A percentile compares a stretch with the other conserved stretches of the same genome.
Evolutionary conservation across 1,140 invertebrate species (phyloP).

Genomic region (Kradibia gibbosae): DNA sequence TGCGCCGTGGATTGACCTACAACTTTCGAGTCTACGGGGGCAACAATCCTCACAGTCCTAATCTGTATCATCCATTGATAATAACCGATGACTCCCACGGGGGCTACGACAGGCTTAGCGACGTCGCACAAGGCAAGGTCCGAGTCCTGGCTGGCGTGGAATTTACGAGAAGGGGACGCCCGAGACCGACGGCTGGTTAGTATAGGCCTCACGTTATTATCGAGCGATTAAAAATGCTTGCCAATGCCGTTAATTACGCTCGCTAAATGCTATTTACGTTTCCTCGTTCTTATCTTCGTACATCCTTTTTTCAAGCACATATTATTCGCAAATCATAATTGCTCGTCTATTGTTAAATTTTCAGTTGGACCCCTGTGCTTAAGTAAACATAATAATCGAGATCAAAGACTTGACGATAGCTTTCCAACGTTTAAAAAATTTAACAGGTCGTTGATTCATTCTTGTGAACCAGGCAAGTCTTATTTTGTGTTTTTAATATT

Average conservation of each 20-base stretch:
- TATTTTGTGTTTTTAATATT: conserved; percentile 18
- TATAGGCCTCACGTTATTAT: background rate
- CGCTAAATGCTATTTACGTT: no score
- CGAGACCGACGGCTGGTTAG: conserved; percentile 81
- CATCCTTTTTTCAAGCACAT: no score
- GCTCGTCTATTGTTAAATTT: conserved; percentile 47
- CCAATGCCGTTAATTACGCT: no score
- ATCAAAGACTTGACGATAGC: conserved; percentile 85
- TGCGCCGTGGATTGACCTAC: conserved; percentile 89
- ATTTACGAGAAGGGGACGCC: conserved; percentile 84
- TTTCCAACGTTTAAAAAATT: conserved; percentile 87
- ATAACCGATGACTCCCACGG: conserved; percentile 90
- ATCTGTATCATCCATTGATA: conserved; percentile 93
- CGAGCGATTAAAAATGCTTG: no score
- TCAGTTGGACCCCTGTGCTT: conserved; percentile 85
- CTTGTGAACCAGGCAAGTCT: conserved; percentile 77
- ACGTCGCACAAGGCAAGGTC: conserved; percentile 81
- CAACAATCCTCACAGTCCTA: conserved; percentile 90
- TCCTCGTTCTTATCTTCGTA: no score
- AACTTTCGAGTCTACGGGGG: conserved; percentile 87
- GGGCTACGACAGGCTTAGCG: conserved; percentile 83
- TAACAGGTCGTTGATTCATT: conserved; percentile 80
- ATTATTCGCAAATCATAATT: background rate
- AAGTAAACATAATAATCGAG: conserved; percentile 78
- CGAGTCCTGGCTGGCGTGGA: conserved; percentile 90